Evolutionary conservation across 2,888 invertebrate genomes (phyloP).

Genomic region (Trichacis sp.): DNA sequence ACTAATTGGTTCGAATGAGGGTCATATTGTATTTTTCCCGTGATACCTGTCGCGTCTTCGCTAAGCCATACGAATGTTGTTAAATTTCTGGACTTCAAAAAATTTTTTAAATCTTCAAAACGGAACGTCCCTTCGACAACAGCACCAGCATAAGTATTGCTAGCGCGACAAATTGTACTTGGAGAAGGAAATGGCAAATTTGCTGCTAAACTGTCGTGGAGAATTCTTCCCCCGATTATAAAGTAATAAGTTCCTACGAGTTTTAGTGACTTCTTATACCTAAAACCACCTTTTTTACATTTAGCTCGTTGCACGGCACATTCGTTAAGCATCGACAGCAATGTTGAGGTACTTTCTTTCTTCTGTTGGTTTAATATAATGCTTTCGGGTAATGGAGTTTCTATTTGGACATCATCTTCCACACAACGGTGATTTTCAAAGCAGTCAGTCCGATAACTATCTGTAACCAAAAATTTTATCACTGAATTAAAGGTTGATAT

Average conservation of each 20-base stretch:
- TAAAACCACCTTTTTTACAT: no score
- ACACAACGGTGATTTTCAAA: no score
- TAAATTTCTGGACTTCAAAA: slow-evolving; percentile 31
- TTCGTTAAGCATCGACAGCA: no score
- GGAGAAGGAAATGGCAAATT: slow-evolving; percentile 38
- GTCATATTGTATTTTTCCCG: slow-evolving; percentile 40
- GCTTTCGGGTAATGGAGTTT: no score
- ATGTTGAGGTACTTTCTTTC: no score
- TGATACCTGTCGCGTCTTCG: slow-evolving; percentile 46
- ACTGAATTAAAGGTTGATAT: no score
- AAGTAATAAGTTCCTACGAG: slow-evolving; percentile 7
- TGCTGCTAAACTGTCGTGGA: slow-evolving; percentile 36
- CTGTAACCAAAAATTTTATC: no score
- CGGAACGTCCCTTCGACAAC: not conserved
- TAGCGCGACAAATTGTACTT: slow-evolving; percentile 20
- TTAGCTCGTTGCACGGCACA: no score
- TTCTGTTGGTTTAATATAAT: no score
- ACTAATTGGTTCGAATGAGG: slow-evolving; percentile 42
- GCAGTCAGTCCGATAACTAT: no score
- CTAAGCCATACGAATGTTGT: slow-evolving; percentile 40
- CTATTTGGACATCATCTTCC: no score
- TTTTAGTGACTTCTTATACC: no score
- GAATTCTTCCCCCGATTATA: slow-evolving; percentile 31
- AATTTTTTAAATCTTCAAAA: slow-evolving; percentile 32
- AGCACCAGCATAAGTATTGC: not conserved